Evolutionary conservation across 2,888 invertebrate genomes (phyloP), one percentile per base, ranked within the genome.

Genomic region (Heliconius erato): DNA sequence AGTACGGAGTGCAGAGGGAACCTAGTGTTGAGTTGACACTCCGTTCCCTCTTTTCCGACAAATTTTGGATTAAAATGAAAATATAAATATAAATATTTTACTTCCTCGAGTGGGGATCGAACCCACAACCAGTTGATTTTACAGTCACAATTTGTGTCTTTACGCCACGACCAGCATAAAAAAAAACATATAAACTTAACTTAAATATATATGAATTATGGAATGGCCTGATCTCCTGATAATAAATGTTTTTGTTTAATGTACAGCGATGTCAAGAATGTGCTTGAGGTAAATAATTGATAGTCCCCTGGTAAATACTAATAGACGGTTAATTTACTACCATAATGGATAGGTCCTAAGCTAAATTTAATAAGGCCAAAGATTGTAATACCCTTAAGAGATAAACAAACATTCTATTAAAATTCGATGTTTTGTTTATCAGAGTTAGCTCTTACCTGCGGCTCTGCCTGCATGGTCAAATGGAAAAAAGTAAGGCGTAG

Each of bases 261-360:
- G 3, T 44, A 26, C 44, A 26, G n/a, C 26, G n/a, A n/a, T 72
- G 72, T 72, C 44, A 44, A 16, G 72, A 44, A 49, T 72, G 49
- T 72, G 44, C 49, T 72, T 26, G 26, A 26, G 26, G 2, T 72
- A 72, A 85, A 83, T 84, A 84, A 85, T 84, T 79, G 84, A 85
- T 83, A 78, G 74, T 74, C 79, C 81, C 72, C 74, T 80, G 72
- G 59, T 69, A 79, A 16, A 63, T 28, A 32, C 40, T 81, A 80
- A 74, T 78, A 77, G 78, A 78, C 78, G 74, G 74, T 67, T 85
- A 76, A 76, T 79, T 65, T 76, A 35, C 23, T 79, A 79, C 40
- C 78, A 80, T 84, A 82, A 85, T 84, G 82, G 83, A 85, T 83
- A 77, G 49, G 77, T 77, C 67, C 72, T 23, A 65, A 65, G 65